Base-by-base conservation (phyloP, 1,140 invertebrate genomes). In the Antheraea mylitta region DNA sequence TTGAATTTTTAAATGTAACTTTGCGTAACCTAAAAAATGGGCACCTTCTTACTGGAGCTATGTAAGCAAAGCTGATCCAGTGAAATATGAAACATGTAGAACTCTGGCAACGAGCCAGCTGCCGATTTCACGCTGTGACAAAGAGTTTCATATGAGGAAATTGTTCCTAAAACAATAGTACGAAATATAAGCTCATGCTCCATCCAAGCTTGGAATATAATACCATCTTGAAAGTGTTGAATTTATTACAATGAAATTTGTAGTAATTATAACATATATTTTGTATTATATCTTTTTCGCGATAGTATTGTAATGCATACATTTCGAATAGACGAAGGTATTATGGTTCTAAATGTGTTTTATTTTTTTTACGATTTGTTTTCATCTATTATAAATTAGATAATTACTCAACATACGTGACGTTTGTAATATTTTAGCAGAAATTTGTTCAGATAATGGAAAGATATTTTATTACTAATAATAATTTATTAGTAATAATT, bases 81-180 rank as follows among this genome's bases (percentile, higher is more conserved):
- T 85, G 82, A 84, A 85, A 85, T 87, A 85, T 82, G 83, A 85
- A 87, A 87, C 85, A 82, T 84, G 78, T 78, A 80, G 72, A 78
- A 77, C 79, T 30, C 22, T 87, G 85, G 85, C 83, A 62, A 61
- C 70, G 71, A 79, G 85, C 85, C 85, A 87, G 79, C 71, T 78
- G 81, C 76, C 83, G 76, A 81, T 83, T 80, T 81, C 82, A 79
- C 82, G 77, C 79, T 83, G 71, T 77, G 84, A 87, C 85, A 85
- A 87, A 87, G 82, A 78, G 80, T 79, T 83, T 87, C 82, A 85
- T 84, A 85, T 85, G 82, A 82, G 85, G 76, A 83, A 85, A 84
- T 85, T 83, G 76, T 83, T 82, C 77, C 75, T 81, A 85, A 80
- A 87, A 87, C 85, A 87, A 87, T 83, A 78, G 77, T 73, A 77